Conservation (phyloP, 2,797 vertebrate species). For the Manis pentadactyla region DNA sequence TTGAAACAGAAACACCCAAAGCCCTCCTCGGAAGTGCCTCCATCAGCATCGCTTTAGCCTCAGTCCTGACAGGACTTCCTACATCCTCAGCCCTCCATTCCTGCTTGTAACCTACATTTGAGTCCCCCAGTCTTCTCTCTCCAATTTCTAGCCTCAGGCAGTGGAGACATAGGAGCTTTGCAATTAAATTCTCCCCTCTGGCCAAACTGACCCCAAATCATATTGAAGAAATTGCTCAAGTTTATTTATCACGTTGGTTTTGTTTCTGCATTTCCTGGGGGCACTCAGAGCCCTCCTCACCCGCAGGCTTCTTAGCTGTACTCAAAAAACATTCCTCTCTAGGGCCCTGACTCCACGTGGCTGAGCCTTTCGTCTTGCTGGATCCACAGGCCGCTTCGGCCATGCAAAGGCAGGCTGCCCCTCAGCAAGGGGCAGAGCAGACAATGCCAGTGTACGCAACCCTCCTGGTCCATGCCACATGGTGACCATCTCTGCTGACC, state of each 20-base stretch:
- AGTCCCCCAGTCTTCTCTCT: background rate
- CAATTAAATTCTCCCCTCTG: constrained; percentile 79
- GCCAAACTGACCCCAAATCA: constrained; percentile 67
- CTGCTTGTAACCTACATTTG: background rate
- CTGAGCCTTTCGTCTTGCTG: background rate
- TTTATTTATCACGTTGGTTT: constrained; percentile 56
- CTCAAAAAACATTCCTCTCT: background rate
- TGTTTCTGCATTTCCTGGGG: constrained; percentile 15
- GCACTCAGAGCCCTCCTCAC: background rate
- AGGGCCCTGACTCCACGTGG: rapidly evolving
- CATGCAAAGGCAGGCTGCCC: background rate
- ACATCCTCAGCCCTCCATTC: background rate
- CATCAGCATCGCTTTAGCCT: background rate
- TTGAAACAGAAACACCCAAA: constrained; percentile 1
- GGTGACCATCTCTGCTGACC: no score
- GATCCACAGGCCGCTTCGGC: background rate
- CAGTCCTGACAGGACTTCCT: background rate
- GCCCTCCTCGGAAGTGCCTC: background rate
- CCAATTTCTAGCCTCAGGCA: constrained; percentile 67
- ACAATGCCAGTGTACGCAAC: background rate
- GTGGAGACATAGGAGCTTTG: constrained; percentile 59
- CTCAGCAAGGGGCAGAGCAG: background rate
- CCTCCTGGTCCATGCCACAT: no score
- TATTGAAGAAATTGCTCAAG: constrained; percentile 37
- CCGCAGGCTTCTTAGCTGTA: background rate